phyloP scores from a whole-genome alignment of 1,140 invertebrate genomes.

The Penaeus indicus region DNA sequence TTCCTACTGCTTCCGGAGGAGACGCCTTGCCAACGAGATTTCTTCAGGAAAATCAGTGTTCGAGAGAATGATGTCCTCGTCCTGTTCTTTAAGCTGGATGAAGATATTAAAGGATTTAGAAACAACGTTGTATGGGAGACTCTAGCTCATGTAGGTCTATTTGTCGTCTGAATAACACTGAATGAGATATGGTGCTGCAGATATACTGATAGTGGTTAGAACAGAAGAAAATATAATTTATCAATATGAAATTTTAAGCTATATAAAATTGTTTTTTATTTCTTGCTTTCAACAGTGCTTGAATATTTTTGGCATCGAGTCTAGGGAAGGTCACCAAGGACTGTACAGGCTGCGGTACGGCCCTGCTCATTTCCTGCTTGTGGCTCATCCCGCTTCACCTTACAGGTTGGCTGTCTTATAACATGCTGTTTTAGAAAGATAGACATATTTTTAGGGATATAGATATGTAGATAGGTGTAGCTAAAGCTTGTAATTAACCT shows the following conservation, averaged over 20 bases:
- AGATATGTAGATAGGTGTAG: no score
- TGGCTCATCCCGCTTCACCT: constrained; percentile 52
- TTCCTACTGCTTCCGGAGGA: background rate
- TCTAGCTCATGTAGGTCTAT: constrained; percentile 14
- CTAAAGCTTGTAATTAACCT: no score
- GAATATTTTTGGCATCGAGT: constrained; percentile 38
- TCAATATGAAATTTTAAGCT: background rate
- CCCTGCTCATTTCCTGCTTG: constrained; percentile 39
- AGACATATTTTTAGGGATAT: no score
- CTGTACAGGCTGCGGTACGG: constrained; percentile 47
- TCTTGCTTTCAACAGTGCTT: constrained; percentile 40
- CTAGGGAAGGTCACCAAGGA: constrained; percentile 47
- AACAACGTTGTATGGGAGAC: constrained; percentile 5
- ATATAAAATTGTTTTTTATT: background rate
- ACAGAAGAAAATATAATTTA: background rate
- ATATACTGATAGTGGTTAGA: background rate
- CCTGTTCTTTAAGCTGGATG: constrained; percentile 34
- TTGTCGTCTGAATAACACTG: no score
- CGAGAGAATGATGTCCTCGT: constrained; percentile 28
- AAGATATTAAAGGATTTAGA: constrained; percentile 3
- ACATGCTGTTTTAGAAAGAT: no score
- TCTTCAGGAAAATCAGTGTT: background rate
- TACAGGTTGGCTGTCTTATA: constrained; percentile 17
- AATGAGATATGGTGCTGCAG: no score
- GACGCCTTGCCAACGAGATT: constrained; percentile 18